These are phyloP conservation scores for Melinaea menophilus DNA, from an alignment of 2,888 invertebrate species.

Conservation along the genomic window DNA sequence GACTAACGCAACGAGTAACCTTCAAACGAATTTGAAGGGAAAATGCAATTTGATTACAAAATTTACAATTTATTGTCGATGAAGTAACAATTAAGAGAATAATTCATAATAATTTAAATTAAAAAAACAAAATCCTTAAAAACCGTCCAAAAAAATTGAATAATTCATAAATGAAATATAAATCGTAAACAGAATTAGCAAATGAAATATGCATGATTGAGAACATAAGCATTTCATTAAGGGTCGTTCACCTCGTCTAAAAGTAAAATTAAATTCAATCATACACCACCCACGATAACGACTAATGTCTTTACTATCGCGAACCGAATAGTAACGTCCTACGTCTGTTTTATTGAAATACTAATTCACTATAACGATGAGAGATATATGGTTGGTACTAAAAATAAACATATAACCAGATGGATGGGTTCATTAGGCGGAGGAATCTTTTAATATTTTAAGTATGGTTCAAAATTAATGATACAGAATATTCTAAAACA, in stretches of 20 bases:
- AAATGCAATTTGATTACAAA: slow-evolving; percentile 49
- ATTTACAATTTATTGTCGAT: slow-evolving; percentile 41
- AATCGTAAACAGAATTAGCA: slow-evolving; percentile 26
- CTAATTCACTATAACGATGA: slow-evolving; percentile 41
- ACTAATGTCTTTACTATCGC: slow-evolving; percentile 66
- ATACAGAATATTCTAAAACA: no score
- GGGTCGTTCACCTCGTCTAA: slow-evolving; percentile 64
- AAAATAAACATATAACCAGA: not conserved
- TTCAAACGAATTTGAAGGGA: slow-evolving; percentile 43
- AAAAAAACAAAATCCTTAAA: slow-evolving; percentile 35
- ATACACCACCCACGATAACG: slow-evolving; percentile 62
- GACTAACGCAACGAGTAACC: slow-evolving; percentile 37
- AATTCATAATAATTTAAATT: slow-evolving; percentile 50
- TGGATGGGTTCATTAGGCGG: not conserved
- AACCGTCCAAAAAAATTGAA: no score
- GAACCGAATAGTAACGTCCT: slow-evolving; percentile 48
- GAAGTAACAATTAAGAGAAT: slow-evolving; percentile 48
- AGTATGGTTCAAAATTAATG: no score
- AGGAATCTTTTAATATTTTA: not conserved
- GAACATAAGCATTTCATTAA: slow-evolving; percentile 40
- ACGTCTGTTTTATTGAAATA: slow-evolving; percentile 37
- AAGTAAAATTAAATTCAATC: slow-evolving; percentile 70
- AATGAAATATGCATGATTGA: slow-evolving; percentile 31
- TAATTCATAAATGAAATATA: not conserved
- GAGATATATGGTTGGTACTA: not conserved